Conservation (phyloP, 2,797 vertebrate genomes). For the Lithobates sylvaticus region DNA sequence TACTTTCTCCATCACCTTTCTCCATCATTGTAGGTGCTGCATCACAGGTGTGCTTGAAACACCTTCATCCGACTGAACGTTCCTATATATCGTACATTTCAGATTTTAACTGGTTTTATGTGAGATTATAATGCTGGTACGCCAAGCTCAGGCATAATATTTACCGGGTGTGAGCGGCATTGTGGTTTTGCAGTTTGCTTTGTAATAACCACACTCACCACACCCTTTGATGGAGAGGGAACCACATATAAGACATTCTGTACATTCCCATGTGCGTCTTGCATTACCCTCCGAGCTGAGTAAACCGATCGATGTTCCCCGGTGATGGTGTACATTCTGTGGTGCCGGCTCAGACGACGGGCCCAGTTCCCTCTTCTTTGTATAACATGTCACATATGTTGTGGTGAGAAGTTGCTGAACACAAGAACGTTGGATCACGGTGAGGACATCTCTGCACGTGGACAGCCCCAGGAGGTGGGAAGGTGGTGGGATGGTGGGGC, state of each 20-base stretch:
- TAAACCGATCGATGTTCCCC: background rate
- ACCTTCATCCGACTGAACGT: background rate
- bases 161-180: conserved; percentile 14
- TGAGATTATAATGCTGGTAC: background rate
- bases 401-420: background rate
- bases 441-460: background rate
- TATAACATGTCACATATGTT: conserved; percentile 34
- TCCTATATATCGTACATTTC: background rate
- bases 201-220: conserved; percentile 18
- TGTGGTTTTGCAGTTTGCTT: conserved; percentile 51
- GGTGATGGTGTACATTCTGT: conserved; percentile 25
- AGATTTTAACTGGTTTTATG: background rate
- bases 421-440: background rate
- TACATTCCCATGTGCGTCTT: conserved; percentile 17
- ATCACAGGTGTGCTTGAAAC: background rate
- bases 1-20: too few species aligned
- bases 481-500: background rate
- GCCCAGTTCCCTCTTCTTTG: background rate
- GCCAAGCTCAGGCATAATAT: background rate
- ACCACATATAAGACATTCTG: conserved; percentile 23
- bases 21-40: too few species aligned
- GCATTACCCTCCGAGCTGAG: background rate
- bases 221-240: conserved; percentile 23
- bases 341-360: conserved; percentile 20
- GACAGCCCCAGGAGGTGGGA: background rate